A percentile compares a stretch with the other conserved stretches of the same genome.
phyloP scores from a whole-genome alignment of 2,113 vertebrate species.

The Solea senegalensis region DNA sequence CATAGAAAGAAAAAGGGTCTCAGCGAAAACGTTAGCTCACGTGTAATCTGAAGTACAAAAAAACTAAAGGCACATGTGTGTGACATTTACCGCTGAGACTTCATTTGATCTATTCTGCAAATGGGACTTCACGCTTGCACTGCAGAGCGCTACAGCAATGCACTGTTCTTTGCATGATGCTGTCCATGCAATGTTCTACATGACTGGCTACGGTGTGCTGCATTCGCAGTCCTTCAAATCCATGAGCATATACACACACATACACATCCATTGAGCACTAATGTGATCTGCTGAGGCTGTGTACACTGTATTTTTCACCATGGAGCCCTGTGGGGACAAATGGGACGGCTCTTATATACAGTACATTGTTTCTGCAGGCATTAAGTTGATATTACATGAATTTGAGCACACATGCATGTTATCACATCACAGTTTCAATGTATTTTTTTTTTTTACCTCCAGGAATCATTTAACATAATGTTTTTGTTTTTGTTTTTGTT shows the following conservation, averaged over 20 bases:
- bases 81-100: slow-evolving; percentile 18
- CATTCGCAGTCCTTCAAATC: slow-evolving; percentile 51
- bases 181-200: slow-evolving; percentile 61
- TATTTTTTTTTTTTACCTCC: no score
- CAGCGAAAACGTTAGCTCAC: slow-evolving; percentile 29
- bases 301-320: slow-evolving; percentile 21
- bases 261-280: slow-evolving; percentile 29
- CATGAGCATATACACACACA: slow-evolving; percentile 11
- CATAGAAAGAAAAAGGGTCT: slow-evolving; percentile 12
- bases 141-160: slow-evolving; percentile 24
- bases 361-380: slow-evolving; percentile 8
- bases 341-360: slow-evolving; percentile 6
- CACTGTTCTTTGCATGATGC: slow-evolving; percentile 45
- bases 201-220: slow-evolving; percentile 53
- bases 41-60: slow-evolving; percentile 42
- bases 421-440: background rate
- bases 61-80: slow-evolving; percentile 37
- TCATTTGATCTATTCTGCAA: slow-evolving; percentile 36
- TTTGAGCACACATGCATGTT: slow-evolving; percentile 1
- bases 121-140: slow-evolving; percentile 8
- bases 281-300: slow-evolving; percentile 48
- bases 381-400: slow-evolving; percentile 1
- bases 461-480: no score
- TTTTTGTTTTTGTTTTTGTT: no score
- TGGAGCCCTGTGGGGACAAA: slow-evolving; percentile 23